These are phyloP conservation scores for Marasmarcha lunaedactyla DNA, from an alignment of 2,888 invertebrate species.

Conservation along the genomic window DNA sequence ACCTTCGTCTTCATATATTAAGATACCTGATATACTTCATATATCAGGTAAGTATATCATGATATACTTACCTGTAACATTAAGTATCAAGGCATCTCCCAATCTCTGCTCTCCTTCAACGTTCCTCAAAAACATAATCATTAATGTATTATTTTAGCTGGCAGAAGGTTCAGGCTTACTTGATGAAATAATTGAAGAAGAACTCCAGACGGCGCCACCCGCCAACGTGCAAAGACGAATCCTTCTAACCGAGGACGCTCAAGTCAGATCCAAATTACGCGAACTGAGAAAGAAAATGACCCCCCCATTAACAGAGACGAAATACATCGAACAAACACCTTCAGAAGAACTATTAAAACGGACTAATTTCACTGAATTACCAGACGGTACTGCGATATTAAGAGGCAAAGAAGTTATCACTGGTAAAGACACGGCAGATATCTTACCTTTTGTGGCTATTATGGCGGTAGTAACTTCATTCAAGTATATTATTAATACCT, in stretches of 20 bases:
- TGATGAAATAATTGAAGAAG: slow-evolving; percentile 15
- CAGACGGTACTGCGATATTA: slow-evolving; percentile 72
- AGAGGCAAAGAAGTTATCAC: slow-evolving; percentile 56
- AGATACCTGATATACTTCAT: too few relatives aligned
- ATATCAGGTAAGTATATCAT: too few relatives aligned
- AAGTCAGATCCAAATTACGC: slow-evolving; percentile 38
- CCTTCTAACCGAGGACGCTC: slow-evolving; percentile 48
- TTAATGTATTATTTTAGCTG: not conserved
- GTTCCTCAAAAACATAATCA: not conserved
- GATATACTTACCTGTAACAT: not conserved
- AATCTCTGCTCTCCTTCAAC: too few relatives aligned
- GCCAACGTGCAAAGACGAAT: slow-evolving; percentile 39
- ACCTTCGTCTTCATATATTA: too few relatives aligned
- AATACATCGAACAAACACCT: slow-evolving; percentile 25
- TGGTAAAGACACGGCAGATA: slow-evolving; percentile 29
- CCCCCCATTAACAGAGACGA: slow-evolving; percentile 36
- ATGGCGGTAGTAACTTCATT: slow-evolving; percentile 72
- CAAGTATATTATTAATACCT: slow-evolving; percentile 70
- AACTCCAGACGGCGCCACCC: slow-evolving; percentile 34
- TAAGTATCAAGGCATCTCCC: not conserved
- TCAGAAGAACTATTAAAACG: slow-evolving; percentile 66
- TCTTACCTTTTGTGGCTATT: slow-evolving; percentile 68
- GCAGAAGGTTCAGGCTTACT: not conserved
- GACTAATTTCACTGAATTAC: slow-evolving; percentile 69
- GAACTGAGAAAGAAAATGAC: slow-evolving; percentile 46